A percentile compares a stretch with the other conserved stretches of the same genome.
Evolutionary conservation across 1,140 invertebrate species (phyloP).

Genomic region (Dendroctonus valens): DNA sequence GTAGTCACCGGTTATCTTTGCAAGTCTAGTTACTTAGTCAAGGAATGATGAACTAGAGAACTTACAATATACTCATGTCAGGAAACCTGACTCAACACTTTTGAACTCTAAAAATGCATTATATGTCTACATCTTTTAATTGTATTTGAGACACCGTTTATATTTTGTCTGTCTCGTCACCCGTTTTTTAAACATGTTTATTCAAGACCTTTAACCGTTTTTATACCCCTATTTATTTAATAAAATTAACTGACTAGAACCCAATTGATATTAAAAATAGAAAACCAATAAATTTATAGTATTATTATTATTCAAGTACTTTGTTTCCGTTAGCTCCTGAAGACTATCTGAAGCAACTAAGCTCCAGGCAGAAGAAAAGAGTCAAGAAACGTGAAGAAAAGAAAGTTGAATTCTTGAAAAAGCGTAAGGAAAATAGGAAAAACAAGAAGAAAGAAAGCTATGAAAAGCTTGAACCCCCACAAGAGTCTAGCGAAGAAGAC

Average conservation of each 20-base stretch:
- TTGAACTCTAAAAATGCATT: too few species aligned
- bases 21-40: too few species aligned
- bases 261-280: background rate
- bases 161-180: background rate
- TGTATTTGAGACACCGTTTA: background rate
- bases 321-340: slow-evolving; percentile 28
- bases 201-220: slow-evolving; percentile 1
- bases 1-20: too few species aligned
- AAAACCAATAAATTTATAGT: background rate
- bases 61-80: too few species aligned
- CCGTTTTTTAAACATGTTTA: background rate
- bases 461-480: slow-evolving; percentile 37
- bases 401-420: slow-evolving; percentile 54
- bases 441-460: slow-evolving; percentile 37
- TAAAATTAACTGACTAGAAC: too few species aligned
- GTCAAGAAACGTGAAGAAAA: slow-evolving; percentile 62
- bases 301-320: slow-evolving; percentile 2
- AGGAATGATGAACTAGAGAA: too few species aligned
- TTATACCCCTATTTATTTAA: background rate
- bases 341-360: slow-evolving; percentile 58
- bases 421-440: slow-evolving; percentile 48
- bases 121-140: background rate
- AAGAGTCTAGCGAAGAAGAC: background rate
- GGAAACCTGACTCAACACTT: too few species aligned
- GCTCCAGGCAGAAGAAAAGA: slow-evolving; percentile 68